Evolutionary conservation across 92 coral and sea anemone species (phyloP).

Genomic region (Desmophyllum pertusum): DNA sequence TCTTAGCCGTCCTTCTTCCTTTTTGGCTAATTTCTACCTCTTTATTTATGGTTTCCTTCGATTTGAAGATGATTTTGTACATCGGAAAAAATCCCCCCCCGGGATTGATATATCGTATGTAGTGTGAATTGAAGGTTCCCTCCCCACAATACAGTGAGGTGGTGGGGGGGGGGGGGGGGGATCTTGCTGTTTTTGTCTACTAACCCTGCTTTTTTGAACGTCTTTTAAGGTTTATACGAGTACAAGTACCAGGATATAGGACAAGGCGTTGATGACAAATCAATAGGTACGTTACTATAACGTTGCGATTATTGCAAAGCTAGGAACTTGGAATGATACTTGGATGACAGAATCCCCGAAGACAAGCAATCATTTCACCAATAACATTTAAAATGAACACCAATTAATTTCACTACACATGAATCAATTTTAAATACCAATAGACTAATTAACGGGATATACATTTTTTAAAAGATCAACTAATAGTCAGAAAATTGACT

Average conservation of each 20-base stretch:
- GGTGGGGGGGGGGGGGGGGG: too few relatives aligned
- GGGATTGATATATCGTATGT: too few relatives aligned
- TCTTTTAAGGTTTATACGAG: constrained; percentile 57
- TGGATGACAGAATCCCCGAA: not conserved
- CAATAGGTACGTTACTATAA: not conserved
- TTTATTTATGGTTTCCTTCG: too few relatives aligned
- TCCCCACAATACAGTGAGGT: too few relatives aligned
- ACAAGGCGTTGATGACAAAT: constrained; percentile 26
- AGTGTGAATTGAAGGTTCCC: too few relatives aligned
- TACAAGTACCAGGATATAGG: constrained; percentile 63
- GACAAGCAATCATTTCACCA: not conserved
- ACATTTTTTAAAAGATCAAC: not conserved
- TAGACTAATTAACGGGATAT: not conserved
- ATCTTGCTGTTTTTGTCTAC: too few relatives aligned
- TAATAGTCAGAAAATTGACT: not conserved
- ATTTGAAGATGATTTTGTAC: too few relatives aligned
- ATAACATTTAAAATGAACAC: not conserved
- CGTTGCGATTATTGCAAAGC: not conserved
- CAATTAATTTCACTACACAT: too few relatives aligned
- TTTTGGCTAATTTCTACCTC: too few relatives aligned
- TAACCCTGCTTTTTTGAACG: not conserved
- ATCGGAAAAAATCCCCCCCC: too few relatives aligned
- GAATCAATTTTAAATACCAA: not conserved
- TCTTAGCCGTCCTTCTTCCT: too few relatives aligned
- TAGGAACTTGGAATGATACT: not conserved